Percentiles rank a stretch among this genome's conserved stretches.
Conservation (phyloP, 2,113 vertebrate genomes). For the Heterocephalus glaber region DNA sequence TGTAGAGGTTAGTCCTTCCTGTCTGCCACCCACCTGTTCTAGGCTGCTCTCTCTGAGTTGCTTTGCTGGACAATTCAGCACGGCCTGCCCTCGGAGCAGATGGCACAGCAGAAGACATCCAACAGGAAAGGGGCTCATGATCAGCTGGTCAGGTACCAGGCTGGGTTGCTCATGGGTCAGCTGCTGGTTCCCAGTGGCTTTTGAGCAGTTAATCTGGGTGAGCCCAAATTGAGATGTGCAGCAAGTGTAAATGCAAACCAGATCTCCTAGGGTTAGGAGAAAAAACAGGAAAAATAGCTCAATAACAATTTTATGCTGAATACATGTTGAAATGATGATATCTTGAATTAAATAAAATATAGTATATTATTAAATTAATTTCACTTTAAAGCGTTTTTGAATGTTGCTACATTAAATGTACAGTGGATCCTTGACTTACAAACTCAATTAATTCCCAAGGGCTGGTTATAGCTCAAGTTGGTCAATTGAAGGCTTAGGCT, state of each 20-base stretch:
- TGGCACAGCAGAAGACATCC: too few species aligned
- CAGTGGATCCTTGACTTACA: too few species aligned
- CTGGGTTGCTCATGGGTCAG: neutral
- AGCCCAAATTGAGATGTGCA: neutral
- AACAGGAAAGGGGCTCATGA: neutral
- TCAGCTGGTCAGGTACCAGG: neutral
- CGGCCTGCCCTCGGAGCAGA: too few species aligned
- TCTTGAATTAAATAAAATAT: neutral
- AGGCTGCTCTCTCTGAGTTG: neutral
- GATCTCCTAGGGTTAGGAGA: neutral
- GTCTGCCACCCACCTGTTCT: neutral
- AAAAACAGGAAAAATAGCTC: neutral
- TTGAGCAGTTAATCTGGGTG: neutral
- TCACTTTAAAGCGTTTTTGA: neutral
- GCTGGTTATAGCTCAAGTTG: too few species aligned
- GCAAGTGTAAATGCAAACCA: too few species aligned
- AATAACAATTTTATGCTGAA: neutral
- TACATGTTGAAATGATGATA: neutral
- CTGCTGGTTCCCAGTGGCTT: neutral
- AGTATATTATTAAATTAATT: neutral
- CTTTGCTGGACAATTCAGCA: neutral
- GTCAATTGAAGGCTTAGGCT: too few species aligned
- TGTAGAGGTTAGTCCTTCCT: too few species aligned
- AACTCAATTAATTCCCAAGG: too few species aligned
- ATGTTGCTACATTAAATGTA: neutral